Evolutionary conservation across 2,113 vertebrate genomes (phyloP).

Genomic region (Pontoporia blainvillei): DNA sequence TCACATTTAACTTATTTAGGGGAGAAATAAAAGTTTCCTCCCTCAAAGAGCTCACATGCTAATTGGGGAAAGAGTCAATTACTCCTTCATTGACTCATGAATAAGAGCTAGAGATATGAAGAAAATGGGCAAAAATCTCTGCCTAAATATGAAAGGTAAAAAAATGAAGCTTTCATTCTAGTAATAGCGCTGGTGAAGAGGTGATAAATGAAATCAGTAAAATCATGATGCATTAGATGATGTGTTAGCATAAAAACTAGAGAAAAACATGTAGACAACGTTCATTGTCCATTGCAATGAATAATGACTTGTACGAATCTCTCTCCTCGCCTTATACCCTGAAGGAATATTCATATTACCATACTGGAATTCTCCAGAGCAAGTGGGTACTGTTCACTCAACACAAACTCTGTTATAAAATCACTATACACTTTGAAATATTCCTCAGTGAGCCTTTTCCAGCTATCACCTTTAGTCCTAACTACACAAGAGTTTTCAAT

Average conservation of each 20-base stretch:
- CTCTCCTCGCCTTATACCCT: neutral
- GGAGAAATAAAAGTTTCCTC: neutral
- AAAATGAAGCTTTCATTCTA: neutral
- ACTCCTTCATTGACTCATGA: neutral
- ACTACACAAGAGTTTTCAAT: neutral
- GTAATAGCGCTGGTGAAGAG: neutral
- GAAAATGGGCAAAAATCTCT: neutral
- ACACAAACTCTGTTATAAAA: neutral
- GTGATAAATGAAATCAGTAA: neutral
- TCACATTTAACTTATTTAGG: neutral
- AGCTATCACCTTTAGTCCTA: neutral
- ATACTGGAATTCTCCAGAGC: neutral
- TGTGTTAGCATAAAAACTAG: too few relatives aligned
- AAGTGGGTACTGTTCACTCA: neutral
- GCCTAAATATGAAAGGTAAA: neutral
- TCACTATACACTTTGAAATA: neutral
- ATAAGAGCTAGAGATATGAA: neutral
- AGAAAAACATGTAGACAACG: neutral
- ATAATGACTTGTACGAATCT: neutral
- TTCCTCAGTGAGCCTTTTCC: neutral
- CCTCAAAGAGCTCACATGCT: neutral
- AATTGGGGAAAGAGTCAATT: neutral
- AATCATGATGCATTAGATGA: neutral
- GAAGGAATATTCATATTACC: neutral
- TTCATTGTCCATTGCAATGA: neutral